Evolutionary conservation across 2,888 invertebrate species (phyloP), one percentile per base, ranked within the genome.

Genomic region (Cataglyphis livida): DNA sequence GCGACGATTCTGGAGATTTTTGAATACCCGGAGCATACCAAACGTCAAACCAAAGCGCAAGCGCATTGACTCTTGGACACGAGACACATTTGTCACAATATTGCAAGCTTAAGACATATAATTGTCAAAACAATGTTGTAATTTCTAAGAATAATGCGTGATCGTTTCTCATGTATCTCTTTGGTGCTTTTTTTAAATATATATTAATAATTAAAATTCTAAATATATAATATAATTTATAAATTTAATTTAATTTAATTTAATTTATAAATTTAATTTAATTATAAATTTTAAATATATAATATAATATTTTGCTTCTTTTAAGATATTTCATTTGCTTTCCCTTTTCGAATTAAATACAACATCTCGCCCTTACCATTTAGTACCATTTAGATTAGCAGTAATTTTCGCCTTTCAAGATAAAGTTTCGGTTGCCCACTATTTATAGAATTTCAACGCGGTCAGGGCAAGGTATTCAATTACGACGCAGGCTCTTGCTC

Each of bases 1-100:
- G 71, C 81, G 75, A 51, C 71, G 85, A 82, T 84, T 89, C 81
- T 71, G 84, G 90, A 21, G 38, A 38, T 75, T 65, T 51, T 18
- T 25, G 25, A 51, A 51, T 62, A 35, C 21, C 32, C 15, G 35
- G 21, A 44, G 15, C 18, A 6, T 44, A 12, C 0, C 25, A 25
- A 25, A 25, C 25, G 25, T 25, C 64, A 44, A n/a, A n/a, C 41
- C 25, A 15, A 28, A 18, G 9, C 61, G 15, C 38, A 3, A 18
- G 9, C 25, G 18, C 25, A 71, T 57, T 6, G 15, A 7, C 12
- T 51, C 51, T 35, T 48, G 9, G 28, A 3, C 41, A 7, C n/a
- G 4, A 21, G 0, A 48, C n/a, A 48, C 25, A 35, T 35, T 15
- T 35, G 15, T 10, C 68, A n/a, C 48, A n/a, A 48, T 28, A 44